Conservation (phyloP, 2,797 vertebrate species). For the Poecilia velifera region DNA sequence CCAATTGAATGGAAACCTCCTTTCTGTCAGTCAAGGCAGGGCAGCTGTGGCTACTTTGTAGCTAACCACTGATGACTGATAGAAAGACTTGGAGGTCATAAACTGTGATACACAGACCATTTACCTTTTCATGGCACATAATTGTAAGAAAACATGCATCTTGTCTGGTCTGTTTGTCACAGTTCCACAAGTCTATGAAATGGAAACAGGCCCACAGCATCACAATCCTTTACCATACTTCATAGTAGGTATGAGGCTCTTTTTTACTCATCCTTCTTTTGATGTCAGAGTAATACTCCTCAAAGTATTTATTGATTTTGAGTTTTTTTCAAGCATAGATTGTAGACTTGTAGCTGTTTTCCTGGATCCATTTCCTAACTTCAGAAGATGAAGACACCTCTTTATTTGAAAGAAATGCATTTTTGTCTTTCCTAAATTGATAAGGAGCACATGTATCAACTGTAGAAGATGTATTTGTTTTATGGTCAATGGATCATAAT, state of each 20-base stretch:
- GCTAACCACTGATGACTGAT: not conserved
- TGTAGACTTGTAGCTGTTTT: not conserved
- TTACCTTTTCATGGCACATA: not conserved
- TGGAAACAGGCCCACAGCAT: not conserved
- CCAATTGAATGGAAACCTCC: not conserved
- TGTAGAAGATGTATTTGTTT: not conserved
- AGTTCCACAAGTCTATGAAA: not conserved
- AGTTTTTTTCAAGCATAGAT: not conserved
- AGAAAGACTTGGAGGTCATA: not conserved
- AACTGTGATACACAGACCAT: not conserved
- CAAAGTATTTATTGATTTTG: not conserved
- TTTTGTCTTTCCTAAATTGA: too few species aligned
- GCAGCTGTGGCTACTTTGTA: not conserved
- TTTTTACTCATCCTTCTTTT: not conserved
- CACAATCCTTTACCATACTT: not conserved
- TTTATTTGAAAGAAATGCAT: too few species aligned
- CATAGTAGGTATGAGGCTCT: too few species aligned
- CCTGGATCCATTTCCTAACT: not conserved
- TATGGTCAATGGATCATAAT: not conserved
- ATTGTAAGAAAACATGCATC: not conserved
- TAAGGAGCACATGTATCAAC: too few species aligned
- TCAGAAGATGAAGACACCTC: too few species aligned
- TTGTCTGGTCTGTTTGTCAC: not conserved
- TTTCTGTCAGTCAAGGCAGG: not conserved
- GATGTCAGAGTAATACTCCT: not conserved